Conservation (phyloP, 2,797 vertebrate genomes). For the Ambastaia sidthimunki region DNA sequence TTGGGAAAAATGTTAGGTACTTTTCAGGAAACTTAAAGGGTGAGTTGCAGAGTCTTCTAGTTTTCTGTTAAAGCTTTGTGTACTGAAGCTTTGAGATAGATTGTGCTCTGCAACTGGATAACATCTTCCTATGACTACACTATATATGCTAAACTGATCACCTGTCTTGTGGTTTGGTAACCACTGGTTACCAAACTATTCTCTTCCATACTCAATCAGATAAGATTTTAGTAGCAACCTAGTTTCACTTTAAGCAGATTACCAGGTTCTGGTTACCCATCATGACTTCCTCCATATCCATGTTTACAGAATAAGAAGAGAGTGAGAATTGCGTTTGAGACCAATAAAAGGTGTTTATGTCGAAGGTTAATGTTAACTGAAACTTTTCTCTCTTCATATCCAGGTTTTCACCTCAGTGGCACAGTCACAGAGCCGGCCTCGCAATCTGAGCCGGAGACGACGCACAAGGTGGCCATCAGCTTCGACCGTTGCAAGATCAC, state of each 20-base stretch:
- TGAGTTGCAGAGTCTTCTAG: not conserved
- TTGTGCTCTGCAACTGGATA: constrained; percentile 11
- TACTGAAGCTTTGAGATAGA: not conserved
- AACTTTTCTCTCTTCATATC: not conserved
- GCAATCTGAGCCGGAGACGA: constrained; percentile 89
- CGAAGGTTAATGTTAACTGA: not conserved
- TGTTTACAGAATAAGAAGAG: not conserved
- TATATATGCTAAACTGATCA: constrained; percentile 6
- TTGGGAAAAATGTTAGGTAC: not conserved
- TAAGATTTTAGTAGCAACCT: constrained; percentile 22
- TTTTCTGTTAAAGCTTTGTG: not conserved
- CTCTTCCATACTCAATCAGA: constrained; percentile 25
- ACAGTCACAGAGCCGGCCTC: constrained; percentile 91
- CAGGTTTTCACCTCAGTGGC: constrained; percentile 97
- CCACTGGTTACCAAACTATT: constrained; percentile 27
- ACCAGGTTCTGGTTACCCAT: constrained; percentile 11
- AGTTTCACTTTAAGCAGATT: not conserved
- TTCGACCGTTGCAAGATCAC: constrained; percentile 99
- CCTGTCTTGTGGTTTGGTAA: constrained; percentile 28
- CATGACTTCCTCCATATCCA: constrained; percentile 9
- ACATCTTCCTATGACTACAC: not conserved
- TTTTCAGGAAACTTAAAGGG: not conserved
- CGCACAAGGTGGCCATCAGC: constrained; percentile 98
- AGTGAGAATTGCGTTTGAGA: too few species aligned
- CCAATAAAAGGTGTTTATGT: not conserved